These are phyloP conservation scores for Bungarus multicinctus DNA, from an alignment of 2,113 vertebrate species.

Conservation along the genomic window DNA sequence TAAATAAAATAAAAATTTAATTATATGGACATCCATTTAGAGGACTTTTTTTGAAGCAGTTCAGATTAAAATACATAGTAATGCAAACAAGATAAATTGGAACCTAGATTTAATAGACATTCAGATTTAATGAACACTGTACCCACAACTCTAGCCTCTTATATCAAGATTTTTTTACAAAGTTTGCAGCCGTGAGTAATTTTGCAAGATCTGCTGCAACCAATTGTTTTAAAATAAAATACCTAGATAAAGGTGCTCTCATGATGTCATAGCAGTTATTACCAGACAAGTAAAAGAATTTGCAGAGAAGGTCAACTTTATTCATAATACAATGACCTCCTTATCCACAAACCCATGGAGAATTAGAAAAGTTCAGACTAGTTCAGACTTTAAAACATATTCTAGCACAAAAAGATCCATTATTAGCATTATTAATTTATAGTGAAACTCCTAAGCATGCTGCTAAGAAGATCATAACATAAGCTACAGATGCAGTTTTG, in stretches of 20 bases:
- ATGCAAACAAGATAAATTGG: not conserved
- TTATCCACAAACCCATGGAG: not conserved
- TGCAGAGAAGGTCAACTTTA: not conserved
- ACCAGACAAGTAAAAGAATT: not conserved
- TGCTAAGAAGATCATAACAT: not conserved
- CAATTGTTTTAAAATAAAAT: not conserved
- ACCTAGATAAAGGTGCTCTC: not conserved
- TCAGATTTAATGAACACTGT: not conserved
- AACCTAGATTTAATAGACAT: not conserved
- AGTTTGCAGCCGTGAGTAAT: not conserved
- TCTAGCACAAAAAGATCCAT: not conserved
- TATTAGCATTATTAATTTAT: not conserved
- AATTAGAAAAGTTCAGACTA: not conserved
- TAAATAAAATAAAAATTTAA: no score
- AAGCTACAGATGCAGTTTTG: not conserved
- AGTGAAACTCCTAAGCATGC: not conserved
- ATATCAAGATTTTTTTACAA: not conserved
- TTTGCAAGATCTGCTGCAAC: not conserved
- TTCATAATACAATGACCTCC: not conserved
- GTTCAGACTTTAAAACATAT: not conserved
- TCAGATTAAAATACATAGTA: not conserved
- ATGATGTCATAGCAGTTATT: not conserved
- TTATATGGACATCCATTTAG: not conserved
- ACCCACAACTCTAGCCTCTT: not conserved
- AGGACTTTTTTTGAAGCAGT: not conserved